These are phyloP conservation scores for Tympanuchus pallidicinctus DNA, from an alignment of 2,113 vertebrate species.

Conservation along the genomic window DNA sequence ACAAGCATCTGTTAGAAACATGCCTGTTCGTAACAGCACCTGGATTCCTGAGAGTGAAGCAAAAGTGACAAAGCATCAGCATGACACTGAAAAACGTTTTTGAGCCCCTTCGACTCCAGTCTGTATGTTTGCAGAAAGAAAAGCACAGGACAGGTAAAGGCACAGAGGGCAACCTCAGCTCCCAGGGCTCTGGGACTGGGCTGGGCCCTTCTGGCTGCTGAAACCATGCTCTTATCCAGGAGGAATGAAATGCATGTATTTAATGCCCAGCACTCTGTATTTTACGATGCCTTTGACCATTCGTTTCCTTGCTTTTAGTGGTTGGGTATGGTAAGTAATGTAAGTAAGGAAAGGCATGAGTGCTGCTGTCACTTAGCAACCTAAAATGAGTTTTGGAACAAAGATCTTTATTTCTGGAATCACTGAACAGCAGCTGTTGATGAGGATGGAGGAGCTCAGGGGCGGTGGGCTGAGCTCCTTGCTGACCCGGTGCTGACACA, in stretches of 20 bases:
- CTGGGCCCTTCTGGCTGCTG: not conserved
- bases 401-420: constrained; percentile 16
- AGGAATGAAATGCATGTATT: not conserved
- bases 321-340: not conserved
- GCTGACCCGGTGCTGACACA: fast-evolving
- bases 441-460: not conserved
- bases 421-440: fast-evolving
- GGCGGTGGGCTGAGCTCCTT: fast-evolving
- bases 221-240: not conserved
- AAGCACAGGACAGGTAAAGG: fast-evolving
- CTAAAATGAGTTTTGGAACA: not conserved
- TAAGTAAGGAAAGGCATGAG: not conserved
- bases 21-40: fast-evolving
- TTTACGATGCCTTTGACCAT: not conserved
- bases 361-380: constrained; percentile 48
- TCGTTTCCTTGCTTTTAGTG: not conserved
- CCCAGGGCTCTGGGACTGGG: not conserved
- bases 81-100: fast-evolving
- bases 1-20: not conserved
- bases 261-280: not conserved
- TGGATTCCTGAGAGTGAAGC: not conserved
- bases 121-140: not conserved
- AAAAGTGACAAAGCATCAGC: not conserved
- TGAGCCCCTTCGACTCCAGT: not conserved
- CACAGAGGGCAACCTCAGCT: fast-evolving